A percentile compares a stretch with the other conserved stretches of the same genome.
Evolutionary conservation across 2,888 invertebrate genomes (phyloP).

Genomic region (Ariolimax columbianus): DNA sequence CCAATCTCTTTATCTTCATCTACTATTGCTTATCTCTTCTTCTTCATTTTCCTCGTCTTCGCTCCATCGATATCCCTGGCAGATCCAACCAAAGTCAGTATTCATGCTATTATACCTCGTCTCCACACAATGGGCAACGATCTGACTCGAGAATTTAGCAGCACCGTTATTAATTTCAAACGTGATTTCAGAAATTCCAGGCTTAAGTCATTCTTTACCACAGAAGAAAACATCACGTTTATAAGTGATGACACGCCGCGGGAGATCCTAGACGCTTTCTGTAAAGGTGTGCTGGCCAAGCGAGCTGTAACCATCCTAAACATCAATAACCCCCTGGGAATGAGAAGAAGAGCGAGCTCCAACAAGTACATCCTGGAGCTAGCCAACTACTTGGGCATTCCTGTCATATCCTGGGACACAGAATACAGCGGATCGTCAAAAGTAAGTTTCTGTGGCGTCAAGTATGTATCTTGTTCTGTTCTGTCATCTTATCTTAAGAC

Average conservation of each 20-base stretch:
- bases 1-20: neutral
- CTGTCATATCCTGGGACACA: slow-evolving; percentile 60
- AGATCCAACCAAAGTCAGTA: slow-evolving; percentile 44
- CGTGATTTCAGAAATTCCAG: slow-evolving; percentile 45
- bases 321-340: slow-evolving; percentile 88
- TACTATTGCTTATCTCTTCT: neutral
- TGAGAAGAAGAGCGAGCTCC: slow-evolving; percentile 52
- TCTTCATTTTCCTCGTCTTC: neutral
- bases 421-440: slow-evolving; percentile 52
- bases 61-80: neutral
- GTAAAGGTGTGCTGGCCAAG: slow-evolving; percentile 65
- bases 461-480: too few relatives aligned
- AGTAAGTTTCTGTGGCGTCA: slow-evolving; percentile 56
- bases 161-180: slow-evolving; percentile 48
- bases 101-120: slow-evolving; percentile 55
- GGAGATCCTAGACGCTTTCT: slow-evolving; percentile 72
- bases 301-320: slow-evolving; percentile 85
- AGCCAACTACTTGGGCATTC: slow-evolving; percentile 56
- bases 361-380: slow-evolving; percentile 56
- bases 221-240: slow-evolving; percentile 47
- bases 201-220: slow-evolving; percentile 44
- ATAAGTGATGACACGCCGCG: slow-evolving; percentile 58
- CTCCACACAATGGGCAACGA: slow-evolving; percentile 49
- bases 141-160: slow-evolving; percentile 46
- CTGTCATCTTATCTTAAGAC: too few relatives aligned